A percentile compares a stretch with the other conserved stretches of the same genome.
These are phyloP conservation scores for Tetheella fluctuosa DNA, from an alignment of 2,888 invertebrate species.

Conservation along the genomic window DNA sequence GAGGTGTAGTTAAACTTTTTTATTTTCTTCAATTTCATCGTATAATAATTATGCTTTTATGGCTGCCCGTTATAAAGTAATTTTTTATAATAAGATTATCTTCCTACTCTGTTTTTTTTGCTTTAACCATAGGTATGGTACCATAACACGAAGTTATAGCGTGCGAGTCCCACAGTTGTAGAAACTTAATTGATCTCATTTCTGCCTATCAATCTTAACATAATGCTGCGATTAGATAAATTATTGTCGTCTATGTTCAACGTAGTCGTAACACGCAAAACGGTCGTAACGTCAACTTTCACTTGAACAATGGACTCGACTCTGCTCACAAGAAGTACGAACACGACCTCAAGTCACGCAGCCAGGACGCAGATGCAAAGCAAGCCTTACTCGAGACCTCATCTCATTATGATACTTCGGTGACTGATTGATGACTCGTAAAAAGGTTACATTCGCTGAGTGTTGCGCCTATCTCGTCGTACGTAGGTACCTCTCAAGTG, in stretches of 20 bases:
- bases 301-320: conserved; percentile 67
- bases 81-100: neutral
- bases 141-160: neutral
- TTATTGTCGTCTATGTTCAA: conserved; percentile 6
- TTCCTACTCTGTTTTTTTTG: neutral
- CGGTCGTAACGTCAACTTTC: conserved; percentile 73
- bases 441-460: conserved; percentile 48
- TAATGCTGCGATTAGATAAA: conserved; percentile 11
- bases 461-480: neutral
- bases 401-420: conserved; percentile 37
- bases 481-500: neutral
- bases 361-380: conserved; percentile 43
- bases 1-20: neutral
- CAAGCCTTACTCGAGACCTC: conserved; percentile 33
- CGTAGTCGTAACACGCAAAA: conserved; percentile 72
- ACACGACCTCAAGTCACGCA: conserved; percentile 71
- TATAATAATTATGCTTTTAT: conserved; percentile 5
- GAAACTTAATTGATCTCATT: neutral
- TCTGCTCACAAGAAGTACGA: conserved; percentile 46
- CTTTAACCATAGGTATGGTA: neutral
- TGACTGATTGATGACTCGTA: conserved; percentile 56
- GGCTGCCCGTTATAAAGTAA: neutral
- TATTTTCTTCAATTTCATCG: neutral
- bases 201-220: conserved; percentile 19
- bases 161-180: neutral